Evolutionary conservation across 2,797 vertebrate genomes (phyloP).

Genomic region (Cichlasoma orientale): DNA sequence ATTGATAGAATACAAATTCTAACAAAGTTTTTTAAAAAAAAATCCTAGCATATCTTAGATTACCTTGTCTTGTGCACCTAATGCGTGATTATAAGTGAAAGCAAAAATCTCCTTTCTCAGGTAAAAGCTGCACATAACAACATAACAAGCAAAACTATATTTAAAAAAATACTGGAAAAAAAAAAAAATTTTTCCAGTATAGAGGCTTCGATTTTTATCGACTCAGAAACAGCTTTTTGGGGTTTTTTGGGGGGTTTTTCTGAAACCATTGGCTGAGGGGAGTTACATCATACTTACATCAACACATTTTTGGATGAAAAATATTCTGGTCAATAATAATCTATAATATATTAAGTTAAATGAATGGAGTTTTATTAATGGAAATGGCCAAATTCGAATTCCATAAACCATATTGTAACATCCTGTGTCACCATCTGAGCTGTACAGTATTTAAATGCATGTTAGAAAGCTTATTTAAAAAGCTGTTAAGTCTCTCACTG

Average conservation of each 20-base stretch:
- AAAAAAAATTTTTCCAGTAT: conserved; percentile 11
- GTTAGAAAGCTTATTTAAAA: conserved; percentile 45
- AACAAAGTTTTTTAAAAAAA: conserved; percentile 56
- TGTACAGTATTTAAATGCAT: not conserved
- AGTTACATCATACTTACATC: conserved; percentile 64
- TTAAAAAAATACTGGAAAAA: not conserved
- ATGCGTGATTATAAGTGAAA: conserved; percentile 36
- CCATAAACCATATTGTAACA: not conserved
- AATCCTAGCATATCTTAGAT: conserved; percentile 32
- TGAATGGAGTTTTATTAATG: not conserved
- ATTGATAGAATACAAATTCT: conserved; percentile 48
- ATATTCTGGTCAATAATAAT: not conserved
- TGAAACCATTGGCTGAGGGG: conserved; percentile 27
- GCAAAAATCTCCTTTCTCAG: conserved; percentile 35
- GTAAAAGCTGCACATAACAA: conserved; percentile 32
- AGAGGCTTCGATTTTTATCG: conserved; percentile 27
- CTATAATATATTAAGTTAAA: not conserved
- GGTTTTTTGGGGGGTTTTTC: not conserved
- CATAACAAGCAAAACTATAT: conserved; percentile 23
- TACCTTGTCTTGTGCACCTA: conserved; percentile 49
- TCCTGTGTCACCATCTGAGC: not conserved
- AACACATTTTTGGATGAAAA: conserved; percentile 5
- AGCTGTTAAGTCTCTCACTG: conserved; percentile 28
- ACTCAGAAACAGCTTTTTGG: conserved; percentile 31
- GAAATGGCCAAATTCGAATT: not conserved